A percentile compares a stretch with the other conserved stretches of the same genome.
Evolutionary conservation across 1,140 invertebrate genomes (phyloP).

Genomic region (Drosophila sp.): DNA sequence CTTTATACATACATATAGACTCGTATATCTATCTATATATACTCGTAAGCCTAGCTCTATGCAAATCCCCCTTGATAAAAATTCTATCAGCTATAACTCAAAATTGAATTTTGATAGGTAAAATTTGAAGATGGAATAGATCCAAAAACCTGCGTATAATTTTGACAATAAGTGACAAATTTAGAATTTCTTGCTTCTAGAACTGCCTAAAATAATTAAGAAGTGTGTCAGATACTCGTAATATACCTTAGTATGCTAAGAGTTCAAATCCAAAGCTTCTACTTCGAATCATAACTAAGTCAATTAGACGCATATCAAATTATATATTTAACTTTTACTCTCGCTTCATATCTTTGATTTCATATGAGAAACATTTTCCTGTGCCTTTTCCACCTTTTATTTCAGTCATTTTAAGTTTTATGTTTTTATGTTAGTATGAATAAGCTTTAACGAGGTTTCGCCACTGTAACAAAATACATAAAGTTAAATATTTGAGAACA

Average conservation of each 20-base stretch:
- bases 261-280: conserved; percentile 33
- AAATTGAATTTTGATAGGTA: conserved; percentile 69
- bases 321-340: conserved; percentile 22
- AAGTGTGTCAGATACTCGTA: conserved; percentile 14
- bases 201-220: conserved; percentile 30
- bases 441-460: conserved; percentile 73
- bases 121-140: conserved; percentile 13
- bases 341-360: conserved; percentile 16
- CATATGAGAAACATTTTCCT: conserved; percentile 49
- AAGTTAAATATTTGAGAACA: conserved; percentile 28
- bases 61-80: conserved; percentile 31
- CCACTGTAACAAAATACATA: conserved; percentile 51
- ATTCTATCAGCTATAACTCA: conserved; percentile 45
- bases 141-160: conserved; percentile 65
- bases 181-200: conserved; percentile 48
- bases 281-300: conserved; percentile 40
- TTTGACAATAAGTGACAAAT: conserved; percentile 69
- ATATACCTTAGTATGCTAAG: conserved; percentile 34
- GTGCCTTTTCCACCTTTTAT: conserved; percentile 62
- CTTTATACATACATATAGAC: conserved; percentile 31
- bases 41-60: conserved; percentile 49
- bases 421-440: conserved; percentile 47
- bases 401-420: conserved; percentile 16
- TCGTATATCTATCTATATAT: conserved; percentile 32
- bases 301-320: conserved; percentile 75